These are phyloP conservation scores for Netelia fuscicornis DNA, from an alignment of 2,888 invertebrate species.

Conservation along the genomic window DNA sequence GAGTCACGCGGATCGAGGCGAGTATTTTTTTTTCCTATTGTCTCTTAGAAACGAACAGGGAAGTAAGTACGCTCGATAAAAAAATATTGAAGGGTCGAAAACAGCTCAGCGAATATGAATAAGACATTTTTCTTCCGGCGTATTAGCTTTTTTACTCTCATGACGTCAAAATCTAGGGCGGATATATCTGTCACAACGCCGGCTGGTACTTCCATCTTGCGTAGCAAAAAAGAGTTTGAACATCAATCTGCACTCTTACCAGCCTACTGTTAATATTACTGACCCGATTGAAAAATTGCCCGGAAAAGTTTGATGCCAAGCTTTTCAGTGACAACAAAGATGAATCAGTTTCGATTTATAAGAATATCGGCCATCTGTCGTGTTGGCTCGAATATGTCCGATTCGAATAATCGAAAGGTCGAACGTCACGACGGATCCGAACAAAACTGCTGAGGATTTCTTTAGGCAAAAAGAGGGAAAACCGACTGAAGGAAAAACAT, in stretches of 20 bases:
- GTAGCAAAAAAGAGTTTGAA: constrained; percentile 1
- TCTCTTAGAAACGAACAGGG: not conserved
- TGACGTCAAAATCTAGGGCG: constrained; percentile 8
- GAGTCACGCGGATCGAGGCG: not conserved
- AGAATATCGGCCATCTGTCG: constrained; percentile 23
- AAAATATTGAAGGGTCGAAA: not conserved
- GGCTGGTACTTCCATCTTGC: not conserved
- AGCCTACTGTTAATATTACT: constrained; percentile 20
- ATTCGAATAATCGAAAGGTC: not conserved
- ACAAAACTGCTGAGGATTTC: constrained; percentile 18
- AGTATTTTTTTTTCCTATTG: constrained; percentile 21
- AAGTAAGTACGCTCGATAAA: not conserved
- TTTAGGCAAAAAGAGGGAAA: constrained; percentile 1
- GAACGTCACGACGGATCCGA: not conserved
- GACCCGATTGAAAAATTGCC: constrained; percentile 19
- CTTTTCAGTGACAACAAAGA: constrained; percentile 36
- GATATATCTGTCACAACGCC: not conserved
- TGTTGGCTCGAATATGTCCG: constrained; percentile 1
- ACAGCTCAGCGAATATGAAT: constrained; percentile 1
- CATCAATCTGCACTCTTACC: not conserved
- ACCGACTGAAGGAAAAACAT: constrained; percentile 3
- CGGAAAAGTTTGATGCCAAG: not conserved
- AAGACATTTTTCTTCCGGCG: not conserved
- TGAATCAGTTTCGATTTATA: constrained; percentile 18
- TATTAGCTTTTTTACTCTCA: not conserved